Evolutionary conservation across 2,888 invertebrate genomes (phyloP).

Genomic region (Drosophila melanosoma): DNA sequence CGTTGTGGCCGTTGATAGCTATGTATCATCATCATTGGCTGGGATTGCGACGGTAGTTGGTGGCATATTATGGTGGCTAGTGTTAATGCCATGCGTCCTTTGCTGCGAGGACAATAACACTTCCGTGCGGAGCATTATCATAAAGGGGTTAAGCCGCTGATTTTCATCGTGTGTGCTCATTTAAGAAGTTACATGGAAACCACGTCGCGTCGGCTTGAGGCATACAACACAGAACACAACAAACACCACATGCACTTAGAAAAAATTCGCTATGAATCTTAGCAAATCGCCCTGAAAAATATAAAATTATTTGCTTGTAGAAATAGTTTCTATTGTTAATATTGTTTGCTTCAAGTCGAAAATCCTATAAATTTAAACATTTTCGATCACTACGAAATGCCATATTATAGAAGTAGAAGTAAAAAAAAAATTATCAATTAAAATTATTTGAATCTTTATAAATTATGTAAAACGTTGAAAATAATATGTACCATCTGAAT

Average conservation of each 20-base stretch:
- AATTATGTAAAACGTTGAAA: too few species aligned
- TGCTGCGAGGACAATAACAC: constrained; percentile 82
- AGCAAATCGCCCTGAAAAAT: not conserved
- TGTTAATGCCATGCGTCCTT: constrained; percentile 75
- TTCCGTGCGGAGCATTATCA: constrained; percentile 81
- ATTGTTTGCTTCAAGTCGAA: too few species aligned
- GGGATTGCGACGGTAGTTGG: constrained; percentile 61
- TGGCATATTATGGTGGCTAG: constrained; percentile 64
- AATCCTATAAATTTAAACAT: not conserved
- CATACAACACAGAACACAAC: constrained; percentile 15
- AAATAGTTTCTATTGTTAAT: not conserved
- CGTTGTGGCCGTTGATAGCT: constrained; percentile 44
- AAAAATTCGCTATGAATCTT: not conserved
- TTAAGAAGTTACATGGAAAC: constrained; percentile 70
- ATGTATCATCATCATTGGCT: constrained; percentile 72
- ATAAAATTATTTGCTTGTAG: not conserved
- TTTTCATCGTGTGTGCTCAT: constrained; percentile 80
- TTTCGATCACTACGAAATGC: not conserved
- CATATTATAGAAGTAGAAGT: not conserved
- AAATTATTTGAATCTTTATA: too few species aligned
- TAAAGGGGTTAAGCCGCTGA: constrained; percentile 83
- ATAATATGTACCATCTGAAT: not conserved
- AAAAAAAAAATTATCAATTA: not conserved
- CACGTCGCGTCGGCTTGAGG: constrained; percentile 19
- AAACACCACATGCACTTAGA: not conserved